Conservation (phyloP, 2,113 vertebrate genomes). For the Pseudopodoces humilis region DNA sequence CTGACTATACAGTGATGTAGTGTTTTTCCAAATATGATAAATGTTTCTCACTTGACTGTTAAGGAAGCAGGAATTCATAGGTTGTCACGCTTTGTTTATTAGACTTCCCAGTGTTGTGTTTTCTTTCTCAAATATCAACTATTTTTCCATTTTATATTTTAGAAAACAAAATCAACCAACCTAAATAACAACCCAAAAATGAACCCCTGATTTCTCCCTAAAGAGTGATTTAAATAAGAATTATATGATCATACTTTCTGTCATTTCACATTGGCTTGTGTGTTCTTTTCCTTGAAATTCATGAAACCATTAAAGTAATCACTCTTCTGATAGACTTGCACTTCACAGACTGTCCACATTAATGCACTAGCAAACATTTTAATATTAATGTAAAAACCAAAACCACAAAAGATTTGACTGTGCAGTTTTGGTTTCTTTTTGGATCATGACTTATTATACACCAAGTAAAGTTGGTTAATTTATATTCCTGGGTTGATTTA, state of each 20-base stretch:
- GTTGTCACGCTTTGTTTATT: not conserved
- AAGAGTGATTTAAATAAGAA: not conserved
- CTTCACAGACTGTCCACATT: not conserved
- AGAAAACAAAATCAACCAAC: not conserved
- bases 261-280: not conserved
- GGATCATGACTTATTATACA: not conserved
- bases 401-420: not conserved
- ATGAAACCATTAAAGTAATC: not conserved
- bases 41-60: not conserved
- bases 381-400: not conserved
- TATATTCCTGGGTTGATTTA: conserved; percentile 22
- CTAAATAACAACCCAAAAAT: not conserved
- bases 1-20: not conserved
- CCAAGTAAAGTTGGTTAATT: not conserved
- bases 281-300: not conserved
- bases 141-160: not conserved
- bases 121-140: conserved; percentile 17
- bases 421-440: conserved; percentile 8
- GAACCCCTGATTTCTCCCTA: not conserved
- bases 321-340: not conserved
- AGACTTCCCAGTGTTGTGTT: not conserved
- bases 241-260: conserved; percentile 7
- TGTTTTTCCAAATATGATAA: not conserved
- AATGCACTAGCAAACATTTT: not conserved
- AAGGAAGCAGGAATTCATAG: not conserved